phyloP scores from a whole-genome alignment of 1,140 invertebrate species.

The Meloidogyne hapla region DNA sequence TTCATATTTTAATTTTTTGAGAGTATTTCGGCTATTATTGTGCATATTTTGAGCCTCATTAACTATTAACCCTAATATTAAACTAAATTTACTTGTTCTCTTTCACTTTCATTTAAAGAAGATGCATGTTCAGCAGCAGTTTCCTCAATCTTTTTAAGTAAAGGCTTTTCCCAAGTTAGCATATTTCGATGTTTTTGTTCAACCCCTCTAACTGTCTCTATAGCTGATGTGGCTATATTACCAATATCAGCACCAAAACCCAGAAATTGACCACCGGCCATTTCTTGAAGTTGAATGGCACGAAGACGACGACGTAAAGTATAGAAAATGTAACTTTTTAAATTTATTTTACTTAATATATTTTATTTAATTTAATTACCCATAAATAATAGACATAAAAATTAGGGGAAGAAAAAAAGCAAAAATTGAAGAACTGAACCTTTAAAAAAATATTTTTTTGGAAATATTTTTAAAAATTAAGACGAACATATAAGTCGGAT shows the following conservation, averaged over 20 bases:
- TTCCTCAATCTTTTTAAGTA: conserved; percentile 62
- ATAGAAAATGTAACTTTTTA: conserved; percentile 57
- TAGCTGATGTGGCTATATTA: conserved; percentile 58
- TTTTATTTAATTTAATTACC: conserved; percentile 5
- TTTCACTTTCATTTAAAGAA: conserved; percentile 60
- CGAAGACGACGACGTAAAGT: conserved; percentile 53
- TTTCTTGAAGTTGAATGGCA: conserved; percentile 53
- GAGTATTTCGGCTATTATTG: no score
- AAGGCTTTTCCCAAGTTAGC: conserved; percentile 63
- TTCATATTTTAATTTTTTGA: no score
- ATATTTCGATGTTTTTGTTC: conserved; percentile 63
- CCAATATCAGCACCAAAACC: conserved; percentile 62
- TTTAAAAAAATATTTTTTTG: neutral
- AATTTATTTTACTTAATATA: neutral
- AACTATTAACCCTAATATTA: neutral
- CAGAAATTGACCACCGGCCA: conserved; percentile 62
- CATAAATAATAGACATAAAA: conserved; percentile 62
- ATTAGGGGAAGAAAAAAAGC: conserved; percentile 61
- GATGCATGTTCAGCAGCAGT: conserved; percentile 62
- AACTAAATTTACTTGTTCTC: conserved; percentile 52
- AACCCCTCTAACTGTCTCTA: conserved; percentile 62
- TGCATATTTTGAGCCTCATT: no score
- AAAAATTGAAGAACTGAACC: conserved; percentile 51
- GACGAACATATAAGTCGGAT: conserved; percentile 55
- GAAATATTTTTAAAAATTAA: neutral